phyloP scores from a whole-genome alignment of 2,797 vertebrate species.

The Tenualosa thibaudeaui region DNA sequence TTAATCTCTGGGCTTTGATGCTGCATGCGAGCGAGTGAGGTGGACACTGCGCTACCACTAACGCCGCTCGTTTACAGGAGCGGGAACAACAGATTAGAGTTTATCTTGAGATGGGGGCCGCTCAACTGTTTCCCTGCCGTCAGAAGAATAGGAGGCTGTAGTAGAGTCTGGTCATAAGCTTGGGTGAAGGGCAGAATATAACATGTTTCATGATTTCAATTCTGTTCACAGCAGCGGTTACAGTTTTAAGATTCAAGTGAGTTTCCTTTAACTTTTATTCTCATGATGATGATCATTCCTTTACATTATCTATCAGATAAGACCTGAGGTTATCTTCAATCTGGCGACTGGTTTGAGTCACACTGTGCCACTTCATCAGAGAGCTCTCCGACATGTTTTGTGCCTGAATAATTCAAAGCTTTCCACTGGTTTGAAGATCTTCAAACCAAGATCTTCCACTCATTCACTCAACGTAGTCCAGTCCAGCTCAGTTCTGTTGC shows the following conservation, averaged over 20 bases:
- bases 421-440: conserved; percentile 4
- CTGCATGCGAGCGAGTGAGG: conserved; percentile 43
- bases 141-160: background rate
- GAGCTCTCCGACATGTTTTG: conserved; percentile 1
- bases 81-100: conserved; percentile 36
- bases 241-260: background rate
- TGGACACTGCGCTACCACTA: conserved; percentile 47
- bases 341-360: background rate
- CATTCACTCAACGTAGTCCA: background rate
- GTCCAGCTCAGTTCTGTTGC: background rate
- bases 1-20: conserved; percentile 54
- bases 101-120: background rate
- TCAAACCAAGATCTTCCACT: conserved; percentile 15
- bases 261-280: background rate
- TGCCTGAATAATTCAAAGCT: conserved; percentile 25
- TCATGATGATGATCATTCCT: background rate
- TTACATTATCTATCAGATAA: background rate
- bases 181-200: background rate
- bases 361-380: background rate
- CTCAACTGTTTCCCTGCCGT: background rate
- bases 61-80: conserved; percentile 60
- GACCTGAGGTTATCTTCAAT: background rate
- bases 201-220: background rate
- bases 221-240: background rate
- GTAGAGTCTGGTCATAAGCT: background rate